A percentile compares a stretch with the other conserved stretches of the same genome.
Conservation (phyloP, 37 sponge, comb jelly and placozoan genomes). For the Halichondria panicea region DNA sequence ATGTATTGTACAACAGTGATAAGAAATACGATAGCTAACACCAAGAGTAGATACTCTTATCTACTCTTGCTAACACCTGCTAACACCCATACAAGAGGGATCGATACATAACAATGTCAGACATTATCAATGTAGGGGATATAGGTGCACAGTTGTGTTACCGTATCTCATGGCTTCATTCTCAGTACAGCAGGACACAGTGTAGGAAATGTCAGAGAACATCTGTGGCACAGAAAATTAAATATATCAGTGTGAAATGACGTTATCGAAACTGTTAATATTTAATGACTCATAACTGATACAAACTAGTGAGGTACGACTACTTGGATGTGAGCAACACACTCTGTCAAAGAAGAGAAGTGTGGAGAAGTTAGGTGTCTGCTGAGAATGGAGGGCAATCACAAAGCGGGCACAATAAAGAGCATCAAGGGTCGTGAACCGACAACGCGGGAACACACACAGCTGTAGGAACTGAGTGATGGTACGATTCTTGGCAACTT, state of each 20-base stretch:
- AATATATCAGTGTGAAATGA: background rate
- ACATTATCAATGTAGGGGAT: background rate
- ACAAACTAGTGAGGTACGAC: background rate
- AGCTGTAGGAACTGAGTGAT: slow-evolving; percentile 95
- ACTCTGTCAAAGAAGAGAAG: slow-evolving; percentile 96
- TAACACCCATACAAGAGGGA: background rate
- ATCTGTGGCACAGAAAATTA: slow-evolving; percentile 32
- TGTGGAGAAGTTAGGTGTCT: slow-evolving; percentile 95
- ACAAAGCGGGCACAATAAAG: slow-evolving; percentile 95
- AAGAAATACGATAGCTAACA: background rate
- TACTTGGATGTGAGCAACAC: background rate
- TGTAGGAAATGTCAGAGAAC: slow-evolving; percentile 94
- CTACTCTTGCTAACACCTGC: background rate
- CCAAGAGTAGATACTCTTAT: background rate
- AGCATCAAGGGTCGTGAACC: slow-evolving; percentile 92
- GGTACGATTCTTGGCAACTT: slow-evolving; percentile 74
- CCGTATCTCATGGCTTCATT: slow-evolving; percentile 96
- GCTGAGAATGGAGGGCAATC: slow-evolving; percentile 70
- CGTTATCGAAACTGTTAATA: background rate
- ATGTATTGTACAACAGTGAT: background rate
- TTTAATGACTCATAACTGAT: background rate
- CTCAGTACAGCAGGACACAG: slow-evolving; percentile 94
- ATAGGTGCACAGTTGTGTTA: slow-evolving; percentile 9
- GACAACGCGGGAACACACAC: slow-evolving; percentile 92
- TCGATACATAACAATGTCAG: background rate